These are phyloP conservation scores for Drosophila pandora DNA, from an alignment of 1,140 invertebrate species.

Conservation along the genomic window DNA sequence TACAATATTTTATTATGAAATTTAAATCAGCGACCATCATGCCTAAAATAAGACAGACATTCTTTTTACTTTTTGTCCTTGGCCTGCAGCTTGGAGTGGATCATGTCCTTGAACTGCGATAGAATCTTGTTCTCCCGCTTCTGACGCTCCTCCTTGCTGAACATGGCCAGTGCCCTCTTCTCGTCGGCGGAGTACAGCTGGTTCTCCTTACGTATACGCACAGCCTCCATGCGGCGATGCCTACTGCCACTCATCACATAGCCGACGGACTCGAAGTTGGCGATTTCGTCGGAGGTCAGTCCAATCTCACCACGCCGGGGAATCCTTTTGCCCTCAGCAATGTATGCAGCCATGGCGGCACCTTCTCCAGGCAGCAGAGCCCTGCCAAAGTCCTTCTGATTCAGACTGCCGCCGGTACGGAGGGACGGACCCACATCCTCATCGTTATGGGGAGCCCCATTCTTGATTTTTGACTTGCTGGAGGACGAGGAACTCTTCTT, in stretches of 20 bases:
- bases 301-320: constrained; percentile 99
- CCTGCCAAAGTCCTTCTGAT: constrained; percentile 93
- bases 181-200: constrained; percentile 99
- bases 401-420: constrained; percentile 89
- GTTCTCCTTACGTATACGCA: constrained; percentile 99
- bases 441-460: constrained; percentile 84
- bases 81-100: constrained; percentile 87
- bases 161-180: constrained; percentile 98
- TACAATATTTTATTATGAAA: background rate
- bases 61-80: constrained; percentile 77
- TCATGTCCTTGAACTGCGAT: constrained; percentile 97
- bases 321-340: constrained; percentile 99
- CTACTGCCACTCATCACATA: constrained; percentile 99
- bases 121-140: constrained; percentile 98
- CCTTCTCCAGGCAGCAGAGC: constrained; percentile 97
- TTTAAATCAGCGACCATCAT: too few species aligned
- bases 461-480: constrained; percentile 61
- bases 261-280: constrained; percentile 96
- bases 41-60: background rate
- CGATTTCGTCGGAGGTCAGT: constrained; percentile 97
- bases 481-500: constrained; percentile 36
- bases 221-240: constrained; percentile 99
- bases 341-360: constrained; percentile 98
- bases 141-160: constrained; percentile 98
- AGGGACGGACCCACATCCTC: constrained; percentile 89